Percentiles rank a stretch among this genome's conserved stretches.
phyloP scores from a whole-genome alignment of 2,113 vertebrate genomes.

The Salvelinus fontinalis region DNA sequence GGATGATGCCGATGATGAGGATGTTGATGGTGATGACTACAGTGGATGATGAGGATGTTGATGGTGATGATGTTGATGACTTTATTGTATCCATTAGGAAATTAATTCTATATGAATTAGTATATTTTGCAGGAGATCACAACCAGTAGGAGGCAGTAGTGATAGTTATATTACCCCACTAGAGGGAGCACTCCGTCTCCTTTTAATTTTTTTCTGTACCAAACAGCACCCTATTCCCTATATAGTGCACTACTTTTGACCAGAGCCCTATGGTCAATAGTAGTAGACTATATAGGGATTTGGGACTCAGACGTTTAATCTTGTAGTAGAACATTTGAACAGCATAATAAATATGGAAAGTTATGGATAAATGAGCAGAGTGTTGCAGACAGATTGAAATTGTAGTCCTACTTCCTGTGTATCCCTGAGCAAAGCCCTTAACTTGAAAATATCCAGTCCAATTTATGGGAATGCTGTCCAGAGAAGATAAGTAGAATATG shows the following conservation, averaged over 20 bases:
- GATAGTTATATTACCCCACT: not conserved
- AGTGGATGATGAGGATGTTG: no score
- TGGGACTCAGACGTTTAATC: not conserved
- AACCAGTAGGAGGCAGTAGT: no score
- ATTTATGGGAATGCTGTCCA: slow-evolving; percentile 30
- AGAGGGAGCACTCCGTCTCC: not conserved
- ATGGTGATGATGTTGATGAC: no score
- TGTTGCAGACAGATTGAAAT: not conserved
- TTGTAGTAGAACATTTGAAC: no score
- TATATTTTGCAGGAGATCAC: no score
- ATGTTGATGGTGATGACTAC: no score
- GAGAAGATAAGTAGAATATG: slow-evolving; percentile 1
- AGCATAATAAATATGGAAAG: not conserved
- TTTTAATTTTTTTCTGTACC: not conserved
- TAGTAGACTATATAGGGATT: no score
- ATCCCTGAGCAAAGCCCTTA: not conserved
- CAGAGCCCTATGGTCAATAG: no score
- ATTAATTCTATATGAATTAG: no score
- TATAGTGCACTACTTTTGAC: no score
- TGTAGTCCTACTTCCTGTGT: not conserved
- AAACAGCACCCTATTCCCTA: not conserved
- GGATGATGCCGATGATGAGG: no score
- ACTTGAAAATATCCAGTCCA: not conserved
- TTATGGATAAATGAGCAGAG: not conserved
- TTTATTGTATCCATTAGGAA: no score